A percentile compares a stretch with the other conserved stretches of the same genome.
phyloP scores from a whole-genome alignment of 2,797 vertebrate species.

The Carapus acus region DNA sequence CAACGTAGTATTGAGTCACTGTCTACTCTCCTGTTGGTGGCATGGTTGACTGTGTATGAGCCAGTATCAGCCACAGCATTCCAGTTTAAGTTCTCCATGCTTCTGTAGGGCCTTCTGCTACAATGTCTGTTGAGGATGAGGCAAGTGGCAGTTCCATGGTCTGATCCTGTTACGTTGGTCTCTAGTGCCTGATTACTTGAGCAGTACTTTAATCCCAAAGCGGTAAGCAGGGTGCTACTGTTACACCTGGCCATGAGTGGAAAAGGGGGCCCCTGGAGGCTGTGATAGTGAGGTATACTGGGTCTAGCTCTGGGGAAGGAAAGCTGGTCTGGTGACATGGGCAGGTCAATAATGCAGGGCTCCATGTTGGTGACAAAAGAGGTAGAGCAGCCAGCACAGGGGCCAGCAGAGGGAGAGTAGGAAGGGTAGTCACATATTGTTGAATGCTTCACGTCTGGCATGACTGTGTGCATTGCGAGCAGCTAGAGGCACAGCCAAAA shows the following conservation, averaged over 20 bases:
- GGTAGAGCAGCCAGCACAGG: conserved; percentile 66
- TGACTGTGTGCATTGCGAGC: conserved; percentile 49
- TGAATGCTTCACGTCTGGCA: conserved; percentile 75
- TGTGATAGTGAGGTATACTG: conserved; percentile 68
- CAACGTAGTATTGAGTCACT: conserved; percentile 77
- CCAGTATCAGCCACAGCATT: conserved; percentile 65
- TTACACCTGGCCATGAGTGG: conserved; percentile 66
- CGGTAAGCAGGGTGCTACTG: conserved; percentile 75
- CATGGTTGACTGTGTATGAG: conserved; percentile 54
- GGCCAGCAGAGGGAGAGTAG: conserved; percentile 52
- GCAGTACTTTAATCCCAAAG: conserved; percentile 78
- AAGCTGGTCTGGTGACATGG: conserved; percentile 70
- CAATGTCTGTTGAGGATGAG: conserved; percentile 38
- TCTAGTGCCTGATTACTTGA: conserved; percentile 59
- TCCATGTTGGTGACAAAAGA: conserved; percentile 69
- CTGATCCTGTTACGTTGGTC: conserved; percentile 31
- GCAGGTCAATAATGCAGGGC: conserved; percentile 69
- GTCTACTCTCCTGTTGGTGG: conserved; percentile 73
- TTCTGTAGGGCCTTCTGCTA: conserved; percentile 79
- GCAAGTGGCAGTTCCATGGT: conserved; percentile 28
- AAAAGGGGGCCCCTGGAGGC: conserved; percentile 61
- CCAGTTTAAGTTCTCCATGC: conserved; percentile 88
- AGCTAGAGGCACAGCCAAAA: conserved; percentile 33
- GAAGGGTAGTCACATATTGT: conserved; percentile 75
- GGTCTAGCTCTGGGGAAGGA: conserved; percentile 63